Conservation (phyloP, 1,140 invertebrate species). For the Papilio polyxenes region DNA sequence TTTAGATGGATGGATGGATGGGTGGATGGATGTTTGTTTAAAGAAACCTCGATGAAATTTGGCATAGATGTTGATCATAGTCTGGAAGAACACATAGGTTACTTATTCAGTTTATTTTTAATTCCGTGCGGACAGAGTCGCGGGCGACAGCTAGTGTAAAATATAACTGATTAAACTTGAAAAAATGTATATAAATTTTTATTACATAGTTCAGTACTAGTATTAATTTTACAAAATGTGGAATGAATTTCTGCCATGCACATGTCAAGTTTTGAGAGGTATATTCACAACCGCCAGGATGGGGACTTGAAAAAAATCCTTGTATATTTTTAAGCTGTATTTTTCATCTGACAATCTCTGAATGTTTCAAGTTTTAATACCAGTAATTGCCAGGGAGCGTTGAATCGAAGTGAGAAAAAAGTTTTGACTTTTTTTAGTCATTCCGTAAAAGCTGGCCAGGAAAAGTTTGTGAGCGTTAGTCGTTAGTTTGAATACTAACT, state of each 20-base stretch:
- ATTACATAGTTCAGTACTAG: too few relatives aligned
- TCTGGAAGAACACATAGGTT: too few relatives aligned
- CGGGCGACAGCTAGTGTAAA: too few relatives aligned
- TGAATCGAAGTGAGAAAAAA: constrained; percentile 16
- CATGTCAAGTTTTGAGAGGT: neutral
- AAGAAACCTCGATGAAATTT: too few relatives aligned
- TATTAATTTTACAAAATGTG: neutral
- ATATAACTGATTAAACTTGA: too few relatives aligned
- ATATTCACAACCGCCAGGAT: neutral
- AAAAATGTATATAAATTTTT: too few relatives aligned
- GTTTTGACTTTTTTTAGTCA: constrained; percentile 6
- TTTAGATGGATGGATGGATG: too few relatives aligned
- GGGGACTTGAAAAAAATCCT: neutral
- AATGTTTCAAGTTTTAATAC: constrained; percentile 26
- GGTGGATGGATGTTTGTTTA: too few relatives aligned
- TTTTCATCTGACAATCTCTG: neutral
- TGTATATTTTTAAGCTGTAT: constrained; percentile 2
- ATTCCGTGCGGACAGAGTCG: too few relatives aligned
- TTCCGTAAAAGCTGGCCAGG: constrained; percentile 1
- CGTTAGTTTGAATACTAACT: neutral
- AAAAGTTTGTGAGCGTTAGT: neutral
- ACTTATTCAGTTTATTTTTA: too few relatives aligned
- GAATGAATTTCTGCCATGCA: neutral
- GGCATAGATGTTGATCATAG: too few relatives aligned
- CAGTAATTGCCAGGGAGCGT: constrained; percentile 8